Evolutionary conservation across 2,113 vertebrate species (phyloP).

Genomic region (Echinops telfairi): DNA sequence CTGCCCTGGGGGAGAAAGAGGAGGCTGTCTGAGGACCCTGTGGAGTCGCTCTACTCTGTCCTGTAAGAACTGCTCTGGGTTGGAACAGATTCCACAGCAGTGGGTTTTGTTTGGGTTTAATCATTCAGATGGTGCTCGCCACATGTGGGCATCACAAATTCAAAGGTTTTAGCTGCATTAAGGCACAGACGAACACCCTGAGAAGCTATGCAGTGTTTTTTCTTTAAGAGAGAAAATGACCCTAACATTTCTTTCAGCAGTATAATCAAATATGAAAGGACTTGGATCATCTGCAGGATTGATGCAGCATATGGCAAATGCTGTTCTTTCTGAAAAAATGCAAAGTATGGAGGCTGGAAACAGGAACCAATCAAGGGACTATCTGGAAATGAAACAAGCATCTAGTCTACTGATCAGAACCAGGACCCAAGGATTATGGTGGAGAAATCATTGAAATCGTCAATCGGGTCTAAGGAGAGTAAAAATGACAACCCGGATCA

Average conservation of each 20-base stretch:
- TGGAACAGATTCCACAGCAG: too few species aligned
- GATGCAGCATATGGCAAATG: constrained; percentile 79
- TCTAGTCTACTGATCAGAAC: constrained; percentile 67
- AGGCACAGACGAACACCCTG: neutral
- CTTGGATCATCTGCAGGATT: constrained; percentile 76
- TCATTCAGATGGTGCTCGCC: neutral
- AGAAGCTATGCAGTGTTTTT: constrained; percentile 17
- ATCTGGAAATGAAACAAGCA: constrained; percentile 73
- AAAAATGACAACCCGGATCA: constrained; percentile 80
- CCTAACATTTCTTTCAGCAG: constrained; percentile 61
- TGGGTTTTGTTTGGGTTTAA: too few species aligned
- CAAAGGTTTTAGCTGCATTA: neutral
- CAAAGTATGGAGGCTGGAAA: constrained; percentile 69
- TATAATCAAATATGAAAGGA: constrained; percentile 70
- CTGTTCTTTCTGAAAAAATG: constrained; percentile 73
- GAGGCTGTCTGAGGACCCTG: too few species aligned
- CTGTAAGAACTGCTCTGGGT: too few species aligned
- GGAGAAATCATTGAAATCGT: constrained; percentile 73
- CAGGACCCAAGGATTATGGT: constrained; percentile 70
- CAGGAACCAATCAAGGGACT: constrained; percentile 78
- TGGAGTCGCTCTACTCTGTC: too few species aligned
- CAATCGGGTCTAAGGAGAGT: constrained; percentile 57
- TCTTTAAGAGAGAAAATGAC: constrained; percentile 50
- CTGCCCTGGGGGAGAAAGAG: too few species aligned
- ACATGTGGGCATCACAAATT: constrained; percentile 17